Percentiles rank a stretch among this genome's conserved stretches.
phyloP scores from a whole-genome alignment of 2,797 vertebrate species.

The Coreius guichenoti region DNA sequence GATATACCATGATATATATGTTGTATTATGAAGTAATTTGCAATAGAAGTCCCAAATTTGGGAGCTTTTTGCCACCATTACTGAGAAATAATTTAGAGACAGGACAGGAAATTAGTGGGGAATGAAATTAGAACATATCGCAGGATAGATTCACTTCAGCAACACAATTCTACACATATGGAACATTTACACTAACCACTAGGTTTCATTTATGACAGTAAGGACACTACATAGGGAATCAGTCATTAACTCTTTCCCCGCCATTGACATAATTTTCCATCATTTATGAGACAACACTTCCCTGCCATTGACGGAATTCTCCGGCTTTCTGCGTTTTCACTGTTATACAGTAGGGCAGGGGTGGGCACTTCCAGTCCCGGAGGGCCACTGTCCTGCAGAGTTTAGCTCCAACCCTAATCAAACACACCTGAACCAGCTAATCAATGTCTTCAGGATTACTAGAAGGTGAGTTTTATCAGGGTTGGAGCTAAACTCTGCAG shows the following conservation, averaged over 20 bases:
- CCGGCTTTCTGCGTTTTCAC: no score
- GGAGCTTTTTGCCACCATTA: background rate
- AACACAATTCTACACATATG: background rate
- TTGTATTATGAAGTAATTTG: background rate
- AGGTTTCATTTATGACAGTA: background rate
- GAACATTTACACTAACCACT: background rate
- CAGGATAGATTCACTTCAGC: background rate
- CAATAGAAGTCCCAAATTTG: background rate
- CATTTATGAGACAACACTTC: no score
- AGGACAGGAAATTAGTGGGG: background rate
- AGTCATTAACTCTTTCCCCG: background rate
- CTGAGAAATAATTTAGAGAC: background rate
- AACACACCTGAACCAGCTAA: no score
- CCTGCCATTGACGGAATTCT: no score
- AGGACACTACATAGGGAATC: background rate
- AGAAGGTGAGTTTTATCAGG: no score
- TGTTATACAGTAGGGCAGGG: no score
- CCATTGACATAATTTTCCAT: no score
- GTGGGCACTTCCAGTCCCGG: no score
- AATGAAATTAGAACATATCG: background rate
- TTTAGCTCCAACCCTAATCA: no score
- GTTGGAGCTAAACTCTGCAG: no score
- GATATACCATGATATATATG: background rate
- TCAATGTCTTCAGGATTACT: no score
- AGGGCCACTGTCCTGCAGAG: no score